Base-by-base conservation (phyloP, 2,797 vertebrate species). In the Coregonus suidteri region DNA sequence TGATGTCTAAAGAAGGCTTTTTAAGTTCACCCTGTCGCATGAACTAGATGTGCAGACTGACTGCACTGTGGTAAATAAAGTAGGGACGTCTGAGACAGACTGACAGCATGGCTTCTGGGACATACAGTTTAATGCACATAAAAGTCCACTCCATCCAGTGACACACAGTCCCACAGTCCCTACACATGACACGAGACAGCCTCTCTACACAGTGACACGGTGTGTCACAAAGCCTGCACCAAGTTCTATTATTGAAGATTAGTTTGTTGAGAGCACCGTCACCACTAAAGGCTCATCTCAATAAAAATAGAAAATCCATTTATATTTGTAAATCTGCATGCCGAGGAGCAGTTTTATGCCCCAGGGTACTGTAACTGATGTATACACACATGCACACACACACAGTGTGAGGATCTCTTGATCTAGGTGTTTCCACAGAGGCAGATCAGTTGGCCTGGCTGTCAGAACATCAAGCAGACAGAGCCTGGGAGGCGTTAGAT, bases 311-410 rank as follows among this genome's bases (percentile, higher is more conserved):
- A 6, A 66, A 90, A 82, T 77, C 73, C 65, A 78, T 87, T 79
- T 79, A 78, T 74, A 0, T 86, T 84, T 85, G 35, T 77, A 79
- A 72, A 82, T 75, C 83, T 88, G 87, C 87, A 89, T 86, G 85
- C 70, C n/a, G 35, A 86, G 81, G 83, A 89, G 85, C 66, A 90
- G 86, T 87, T 85, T 81, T 88, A 85, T 89, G 77, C 84, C 87
- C 84, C 79, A 52, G 66, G 76, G 82, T 73, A 77, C 30, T 68
- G 31, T 64, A 66, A 47, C 9, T 11, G 9, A 9, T 47, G 41
- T 15, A 37, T 35, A 37, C 54, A 13, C n/a, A 4, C 65, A 25
- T 18, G n/a, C 31, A 77, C 25, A 71, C 64, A 59, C 37, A 35
- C 53, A 20, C 64, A 56, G 4, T 67, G 64, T 68, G 34, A 30